Conservation (phyloP, 2,113 vertebrate genomes). For the Malurus melanocephalus region DNA sequence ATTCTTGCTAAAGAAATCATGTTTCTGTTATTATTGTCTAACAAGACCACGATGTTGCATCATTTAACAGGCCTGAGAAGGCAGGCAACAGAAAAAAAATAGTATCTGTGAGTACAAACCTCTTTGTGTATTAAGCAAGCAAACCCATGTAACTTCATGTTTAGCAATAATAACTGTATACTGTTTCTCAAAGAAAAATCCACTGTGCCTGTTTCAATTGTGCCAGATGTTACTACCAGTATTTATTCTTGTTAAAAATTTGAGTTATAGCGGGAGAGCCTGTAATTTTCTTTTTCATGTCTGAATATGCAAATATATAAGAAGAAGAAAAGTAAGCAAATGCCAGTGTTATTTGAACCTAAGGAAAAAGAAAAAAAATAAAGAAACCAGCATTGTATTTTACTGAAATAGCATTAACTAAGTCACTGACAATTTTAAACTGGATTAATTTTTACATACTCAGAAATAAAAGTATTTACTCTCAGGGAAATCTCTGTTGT, state of each 20-base stretch:
- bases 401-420: not conserved
- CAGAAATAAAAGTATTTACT: not conserved
- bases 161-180: constrained; percentile 49
- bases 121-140: constrained; percentile 43
- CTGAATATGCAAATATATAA: not conserved
- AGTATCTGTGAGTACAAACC: not conserved
- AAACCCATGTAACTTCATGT: not conserved
- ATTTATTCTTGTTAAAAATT: not conserved
- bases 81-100: not conserved
- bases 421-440: not conserved
- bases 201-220: not conserved
- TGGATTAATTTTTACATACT: not conserved
- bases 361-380: not conserved
- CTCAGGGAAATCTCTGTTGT: not conserved
- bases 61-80: constrained; percentile 22
- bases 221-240: not conserved
- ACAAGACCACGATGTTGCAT: constrained; percentile 26
- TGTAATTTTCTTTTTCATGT: not conserved
- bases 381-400: not conserved
- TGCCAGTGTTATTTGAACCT: not conserved
- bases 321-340: not conserved
- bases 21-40: constrained; percentile 36
- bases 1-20: not conserved
- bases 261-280: not conserved
- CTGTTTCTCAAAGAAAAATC: constrained; percentile 13